Base-by-base conservation (phyloP, 2,797 vertebrate species). In the Danio jaintianensis region DNA sequence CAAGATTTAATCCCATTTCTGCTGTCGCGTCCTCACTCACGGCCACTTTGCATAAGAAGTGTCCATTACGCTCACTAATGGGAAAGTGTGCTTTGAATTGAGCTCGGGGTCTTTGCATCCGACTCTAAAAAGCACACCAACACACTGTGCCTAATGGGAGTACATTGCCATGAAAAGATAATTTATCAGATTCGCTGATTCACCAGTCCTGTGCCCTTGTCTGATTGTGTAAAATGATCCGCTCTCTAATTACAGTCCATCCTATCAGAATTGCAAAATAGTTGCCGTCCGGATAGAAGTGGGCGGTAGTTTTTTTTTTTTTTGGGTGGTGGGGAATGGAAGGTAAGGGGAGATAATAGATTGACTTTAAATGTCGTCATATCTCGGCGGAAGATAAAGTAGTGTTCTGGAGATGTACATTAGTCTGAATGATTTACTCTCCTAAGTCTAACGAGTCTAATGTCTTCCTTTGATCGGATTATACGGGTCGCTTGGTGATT, bases 111-210 rank as follows among this genome's bases (percentile, higher is more conserved):
- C 85, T 87, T 87, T 88, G 84, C 77, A 66, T 86, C 88, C 78
- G 72, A 79, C 79, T 81, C 81, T 63, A 82, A 80, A 85, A 82
- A 81, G 82, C 85, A 70, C 83, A 83, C 75, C 78, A 77, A 66
- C 75, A 61, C 48, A 38, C 52, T 20, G 78, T 70, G 29, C 78
- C 75, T 86, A 86, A 83, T 85, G 82, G 82, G 78, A 79, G 77
- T 70, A 53, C 76, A 82, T 53, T 55, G 75, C 78, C 86, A 84
- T 79, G 82, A 88, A 88, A 92, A 88, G 89, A 92, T 93, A 89
- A 92, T 91, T 91, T 89, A 91, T 90, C 82, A 45, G 84, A 90
- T 93, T 88, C 89, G 93, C 93, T 94, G 93, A 94, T 91, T 93
- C 92, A 91, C 92, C 91, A 91, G 86, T 89, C 92, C 89, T 82